Percentiles rank a stretch among this genome's conserved stretches.
Conservation (phyloP, 2,888 invertebrate genomes). For the Phyto melanocephala region DNA sequence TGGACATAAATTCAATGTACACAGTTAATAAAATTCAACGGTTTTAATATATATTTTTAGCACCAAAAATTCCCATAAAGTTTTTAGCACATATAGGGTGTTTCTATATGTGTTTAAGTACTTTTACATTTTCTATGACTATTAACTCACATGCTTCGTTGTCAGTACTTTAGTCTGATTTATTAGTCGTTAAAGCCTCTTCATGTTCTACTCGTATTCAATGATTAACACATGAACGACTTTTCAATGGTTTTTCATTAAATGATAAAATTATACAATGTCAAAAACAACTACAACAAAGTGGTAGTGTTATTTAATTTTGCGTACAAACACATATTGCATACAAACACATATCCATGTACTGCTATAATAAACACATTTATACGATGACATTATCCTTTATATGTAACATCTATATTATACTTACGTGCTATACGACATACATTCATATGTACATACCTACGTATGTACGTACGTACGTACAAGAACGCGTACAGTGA, state of each 20-base stretch:
- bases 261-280: slow-evolving; percentile 48
- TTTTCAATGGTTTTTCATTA: slow-evolving; percentile 64
- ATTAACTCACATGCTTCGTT: background rate
- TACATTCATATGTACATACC: background rate
- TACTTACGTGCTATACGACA: background rate
- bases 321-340: background rate
- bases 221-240: slow-evolving; percentile 58
- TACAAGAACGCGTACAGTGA: too few relatives aligned
- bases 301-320: background rate
- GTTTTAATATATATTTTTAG: too few relatives aligned
- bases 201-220: slow-evolving; percentile 40
- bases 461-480: too few relatives aligned
- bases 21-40: too few relatives aligned
- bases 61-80: too few relatives aligned
- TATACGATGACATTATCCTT: background rate
- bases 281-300: background rate
- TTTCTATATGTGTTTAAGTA: too few relatives aligned
- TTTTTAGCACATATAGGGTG: too few relatives aligned
- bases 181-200: slow-evolving; percentile 50
- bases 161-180: slow-evolving; percentile 9
- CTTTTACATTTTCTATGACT: background rate
- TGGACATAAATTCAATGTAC: background rate
- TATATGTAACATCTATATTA: background rate
- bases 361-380: slow-evolving; percentile 6
- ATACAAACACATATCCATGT: background rate